These are phyloP conservation scores for Galaxias olidus DNA, from an alignment of 2,797 vertebrate genomes.

Conservation along the genomic window DNA sequence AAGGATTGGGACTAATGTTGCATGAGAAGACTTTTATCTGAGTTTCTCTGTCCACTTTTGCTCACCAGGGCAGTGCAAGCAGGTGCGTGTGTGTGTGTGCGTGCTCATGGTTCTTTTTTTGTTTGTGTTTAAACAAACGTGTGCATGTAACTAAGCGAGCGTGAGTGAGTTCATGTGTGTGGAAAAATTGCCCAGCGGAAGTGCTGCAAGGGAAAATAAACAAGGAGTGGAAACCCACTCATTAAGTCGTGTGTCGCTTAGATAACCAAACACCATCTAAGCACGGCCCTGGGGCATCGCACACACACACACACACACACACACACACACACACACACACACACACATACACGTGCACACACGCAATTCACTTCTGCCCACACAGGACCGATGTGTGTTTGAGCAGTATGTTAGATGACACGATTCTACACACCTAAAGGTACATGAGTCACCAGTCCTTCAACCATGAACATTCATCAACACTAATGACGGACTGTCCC, in stretches of 20 bases:
- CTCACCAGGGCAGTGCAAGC: neutral
- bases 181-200: conserved; percentile 46
- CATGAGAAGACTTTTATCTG: too few species aligned
- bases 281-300: conserved; percentile 43
- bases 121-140: too few species aligned
- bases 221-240: conserved; percentile 52
- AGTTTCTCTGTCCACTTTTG: too few species aligned
- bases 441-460: conserved; percentile 1
- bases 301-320: conserved; percentile 11
- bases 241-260: conserved; percentile 48
- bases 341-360: neutral
- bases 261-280: conserved; percentile 35
- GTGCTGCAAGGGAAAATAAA: conserved; percentile 13
- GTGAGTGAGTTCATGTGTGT: neutral
- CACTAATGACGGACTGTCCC: too few species aligned
- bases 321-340: conserved; percentile 6
- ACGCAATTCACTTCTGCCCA: conserved; percentile 39
- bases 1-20: too few species aligned
- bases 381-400: conserved; percentile 16
- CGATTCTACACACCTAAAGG: conserved; percentile 28
- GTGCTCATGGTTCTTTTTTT: neutral
- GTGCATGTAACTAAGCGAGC: too few species aligned
- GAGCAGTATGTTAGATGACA: neutral
- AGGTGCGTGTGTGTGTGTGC: neutral
- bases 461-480: neutral